phyloP scores from a whole-genome alignment of 2,888 invertebrate genomes.

The Lapara coniferarum region DNA sequence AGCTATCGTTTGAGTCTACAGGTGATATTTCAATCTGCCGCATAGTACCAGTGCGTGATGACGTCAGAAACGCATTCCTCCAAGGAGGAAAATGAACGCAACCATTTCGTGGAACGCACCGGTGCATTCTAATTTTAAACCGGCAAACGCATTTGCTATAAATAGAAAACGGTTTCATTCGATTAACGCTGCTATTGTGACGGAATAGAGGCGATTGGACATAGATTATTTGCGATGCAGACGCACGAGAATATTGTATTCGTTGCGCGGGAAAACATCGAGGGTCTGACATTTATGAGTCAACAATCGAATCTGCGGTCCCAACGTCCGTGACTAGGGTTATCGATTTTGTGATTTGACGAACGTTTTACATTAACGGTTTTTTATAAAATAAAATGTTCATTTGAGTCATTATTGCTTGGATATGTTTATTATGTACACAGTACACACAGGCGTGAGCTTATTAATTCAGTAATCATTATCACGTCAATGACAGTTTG shows the following conservation, averaged over 20 bases:
- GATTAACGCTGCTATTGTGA: neutral
- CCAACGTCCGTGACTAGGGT: conserved; percentile 61
- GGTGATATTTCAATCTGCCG: conserved; percentile 22
- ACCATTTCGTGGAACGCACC: conserved; percentile 70
- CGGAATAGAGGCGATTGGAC: conserved; percentile 11
- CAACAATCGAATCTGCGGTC: conserved; percentile 62
- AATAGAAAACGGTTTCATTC: conserved; percentile 13
- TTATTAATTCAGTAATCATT: conserved; percentile 3
- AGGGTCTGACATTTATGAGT: conserved; percentile 61
- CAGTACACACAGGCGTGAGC: no score
- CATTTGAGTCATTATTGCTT: no score
- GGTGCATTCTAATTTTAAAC: conserved; percentile 74
- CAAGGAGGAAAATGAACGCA: conserved; percentile 75
- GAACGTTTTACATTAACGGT: conserved; percentile 2
- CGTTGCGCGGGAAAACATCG: conserved; percentile 71
- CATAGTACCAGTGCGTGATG: conserved; percentile 53
- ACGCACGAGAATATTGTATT: conserved; percentile 32
- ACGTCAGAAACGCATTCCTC: conserved; percentile 76
- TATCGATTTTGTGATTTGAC: conserved; percentile 33
- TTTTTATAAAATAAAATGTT: no score
- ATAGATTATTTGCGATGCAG: conserved; percentile 2
- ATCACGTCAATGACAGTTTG: conserved; percentile 3
- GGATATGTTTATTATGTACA: no score
- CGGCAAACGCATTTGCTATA: conserved; percentile 41
- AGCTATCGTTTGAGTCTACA: neutral